phyloP scores from a whole-genome alignment of 2,113 vertebrate species.

The Pandion haliaetus region DNA sequence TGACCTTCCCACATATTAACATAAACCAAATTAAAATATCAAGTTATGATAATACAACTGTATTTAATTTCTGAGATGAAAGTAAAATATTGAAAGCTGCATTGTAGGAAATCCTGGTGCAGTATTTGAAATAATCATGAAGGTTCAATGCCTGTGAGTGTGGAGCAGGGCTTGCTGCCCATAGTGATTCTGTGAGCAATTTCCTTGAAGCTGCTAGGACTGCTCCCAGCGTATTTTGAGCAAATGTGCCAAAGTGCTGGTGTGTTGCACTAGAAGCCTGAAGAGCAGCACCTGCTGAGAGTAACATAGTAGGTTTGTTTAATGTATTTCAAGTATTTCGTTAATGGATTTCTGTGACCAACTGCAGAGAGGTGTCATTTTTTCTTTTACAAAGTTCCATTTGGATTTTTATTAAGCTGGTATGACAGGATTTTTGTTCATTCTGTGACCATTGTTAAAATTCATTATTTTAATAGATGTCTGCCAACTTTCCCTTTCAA shows the following conservation, averaged over 20 bases:
- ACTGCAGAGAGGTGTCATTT: neutral
- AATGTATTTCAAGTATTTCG: neutral
- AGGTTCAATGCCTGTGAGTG: fast-evolving
- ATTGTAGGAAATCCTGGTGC: neutral
- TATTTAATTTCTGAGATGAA: neutral
- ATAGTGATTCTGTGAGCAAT: fast-evolving
- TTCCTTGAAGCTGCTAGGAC: neutral
- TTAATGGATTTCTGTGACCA: neutral
- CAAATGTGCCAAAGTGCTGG: fast-evolving
- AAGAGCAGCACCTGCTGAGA: neutral
- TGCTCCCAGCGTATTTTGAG: neutral
- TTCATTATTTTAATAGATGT: neutral
- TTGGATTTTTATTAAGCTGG: neutral
- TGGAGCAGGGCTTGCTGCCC: neutral
- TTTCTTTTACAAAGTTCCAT: neutral
- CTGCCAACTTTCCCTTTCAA: neutral
- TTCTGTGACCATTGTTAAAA: neutral
- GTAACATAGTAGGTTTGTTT: neutral
- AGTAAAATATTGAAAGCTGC: neutral
- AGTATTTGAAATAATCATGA: fast-evolving
- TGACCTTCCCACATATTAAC: neutral
- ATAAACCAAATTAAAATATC: neutral
- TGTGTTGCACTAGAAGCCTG: neutral
- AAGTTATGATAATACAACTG: neutral
- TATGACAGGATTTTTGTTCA: neutral